Base-by-base conservation (phyloP, 2,797 vertebrate genomes). In the Typhlichthys eigenmanni region DNA sequence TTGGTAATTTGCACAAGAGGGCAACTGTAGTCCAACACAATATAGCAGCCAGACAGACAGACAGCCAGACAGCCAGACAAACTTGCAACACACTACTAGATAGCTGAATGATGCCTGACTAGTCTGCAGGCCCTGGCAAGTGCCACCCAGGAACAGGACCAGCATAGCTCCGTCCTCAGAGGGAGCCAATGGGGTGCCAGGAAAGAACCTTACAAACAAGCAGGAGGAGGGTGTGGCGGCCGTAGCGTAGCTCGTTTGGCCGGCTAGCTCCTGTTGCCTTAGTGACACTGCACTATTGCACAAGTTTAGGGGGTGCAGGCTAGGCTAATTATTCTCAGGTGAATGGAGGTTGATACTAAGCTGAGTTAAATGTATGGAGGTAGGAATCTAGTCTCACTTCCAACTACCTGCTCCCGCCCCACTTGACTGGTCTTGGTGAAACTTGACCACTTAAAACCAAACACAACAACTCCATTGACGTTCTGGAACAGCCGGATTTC, bases 251-350 rank as follows among this genome's bases (percentile, higher is more conserved):
- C 72, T 55, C 2, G 45, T 66, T 69, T 75, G 77, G 71, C 73
- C 83, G 83, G 74, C 72, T 83, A 69, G 55, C 19, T 65, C 64
- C 66, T 58, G 16, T 88, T 83, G 75, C 47, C 80, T 74, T 53
- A 72, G 57, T 29, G 78, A 87, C 75, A 71, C 55, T 71, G 66
- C 61, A 62, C 61, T 47, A 66, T 86, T 90, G 68, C 82, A 80
- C 80, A 75, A 87, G 63, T 59, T 53, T 14, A 5, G 57, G 45
- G 38, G 55, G 38, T 13, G 54, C 53, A 6, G 16, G 55, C 38
- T 53, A 1, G 19, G 47, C 13, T 3, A 11, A 16, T 67, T 29
- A 29, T 29, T 29, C 24, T 29, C 24, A 58, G 66, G 54, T 7
- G 4, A 29, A 29, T 29, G 34, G 46, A 14, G 60, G 17, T 58